A percentile compares a stretch with the other conserved stretches of the same genome.
These are phyloP conservation scores for Morinoia aosen DNA, from an alignment of 2,888 invertebrate genomes.

Conservation along the genomic window DNA sequence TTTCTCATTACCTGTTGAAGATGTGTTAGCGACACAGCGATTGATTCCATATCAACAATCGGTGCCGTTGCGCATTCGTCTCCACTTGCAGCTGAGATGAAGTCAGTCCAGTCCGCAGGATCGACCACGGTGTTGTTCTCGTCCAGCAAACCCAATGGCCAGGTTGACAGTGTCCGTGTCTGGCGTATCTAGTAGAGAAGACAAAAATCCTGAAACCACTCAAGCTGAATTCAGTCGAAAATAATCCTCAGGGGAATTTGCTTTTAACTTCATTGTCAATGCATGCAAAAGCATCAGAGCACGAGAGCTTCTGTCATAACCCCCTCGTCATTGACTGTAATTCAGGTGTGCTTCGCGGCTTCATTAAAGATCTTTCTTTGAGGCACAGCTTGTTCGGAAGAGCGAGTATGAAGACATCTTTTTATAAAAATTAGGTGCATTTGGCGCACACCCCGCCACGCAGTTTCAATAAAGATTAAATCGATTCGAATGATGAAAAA, in stretches of 20 bases:
- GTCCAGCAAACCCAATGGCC: conserved; percentile 7
- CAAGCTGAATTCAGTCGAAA: neutral
- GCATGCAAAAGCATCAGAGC: too few species aligned
- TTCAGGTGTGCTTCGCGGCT: too few species aligned
- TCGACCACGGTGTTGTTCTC: neutral
- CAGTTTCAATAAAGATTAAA: too few species aligned
- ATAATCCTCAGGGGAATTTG: neutral
- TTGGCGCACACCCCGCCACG: too few species aligned
- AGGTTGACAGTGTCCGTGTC: neutral
- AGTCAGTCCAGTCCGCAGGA: neutral
- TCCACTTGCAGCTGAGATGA: neutral
- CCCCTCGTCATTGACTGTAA: too few species aligned
- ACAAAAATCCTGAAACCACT: neutral
- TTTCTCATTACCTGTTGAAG: neutral
- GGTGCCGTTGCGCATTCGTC: neutral
- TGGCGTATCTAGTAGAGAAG: neutral
- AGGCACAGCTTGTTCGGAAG: too few species aligned
- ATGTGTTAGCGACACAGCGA: neutral
- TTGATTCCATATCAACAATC: neutral
- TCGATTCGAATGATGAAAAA: too few species aligned
- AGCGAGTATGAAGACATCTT: too few species aligned
- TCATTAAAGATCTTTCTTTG: too few species aligned
- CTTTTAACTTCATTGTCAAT: neutral
- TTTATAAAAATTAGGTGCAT: too few species aligned
- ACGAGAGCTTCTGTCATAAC: too few species aligned